Percentiles rank a stretch among this genome's conserved stretches.
phyloP scores from a whole-genome alignment of 2,797 vertebrate genomes.

The Coilia nasus region DNA sequence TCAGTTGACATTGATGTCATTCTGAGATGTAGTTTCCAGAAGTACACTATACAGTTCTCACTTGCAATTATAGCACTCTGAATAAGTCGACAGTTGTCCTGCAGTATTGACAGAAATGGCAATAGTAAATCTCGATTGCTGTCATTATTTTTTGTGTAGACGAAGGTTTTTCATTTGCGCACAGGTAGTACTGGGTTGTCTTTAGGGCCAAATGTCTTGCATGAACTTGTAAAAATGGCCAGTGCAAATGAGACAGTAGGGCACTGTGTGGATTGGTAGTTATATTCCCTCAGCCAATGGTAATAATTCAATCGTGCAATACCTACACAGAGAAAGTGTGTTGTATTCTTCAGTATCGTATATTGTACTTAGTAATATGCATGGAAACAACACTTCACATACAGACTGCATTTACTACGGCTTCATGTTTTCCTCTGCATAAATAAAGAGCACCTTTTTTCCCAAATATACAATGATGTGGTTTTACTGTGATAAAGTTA shows the following conservation, averaged over 20 bases:
- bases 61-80: conserved; percentile 59
- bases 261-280: not conserved
- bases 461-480: not conserved
- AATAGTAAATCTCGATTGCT: conserved; percentile 75
- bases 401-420: not conserved
- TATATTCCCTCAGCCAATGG: not conserved
- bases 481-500: not conserved
- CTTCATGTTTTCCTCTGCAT: not conserved
- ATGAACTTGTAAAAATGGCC: conserved; percentile 14
- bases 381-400: not conserved
- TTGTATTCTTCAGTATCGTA: not conserved
- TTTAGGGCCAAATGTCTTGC: conserved; percentile 57
- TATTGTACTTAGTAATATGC: conserved; percentile 19
- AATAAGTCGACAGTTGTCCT: conserved; percentile 49
- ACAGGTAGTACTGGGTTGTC: conserved; percentile 9
- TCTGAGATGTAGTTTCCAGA: conserved; percentile 64
- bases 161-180: conserved; percentile 47
- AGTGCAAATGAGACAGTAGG: not conserved
- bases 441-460: not conserved
- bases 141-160: conserved; percentile 56
- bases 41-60: conserved; percentile 66
- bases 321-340: not conserved
- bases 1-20: conserved; percentile 56
- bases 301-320: conserved; percentile 14
- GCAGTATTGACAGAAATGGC: conserved; percentile 64